phyloP scores from a whole-genome alignment of 2,888 invertebrate genomes.

The Parnassius orleans region DNA sequence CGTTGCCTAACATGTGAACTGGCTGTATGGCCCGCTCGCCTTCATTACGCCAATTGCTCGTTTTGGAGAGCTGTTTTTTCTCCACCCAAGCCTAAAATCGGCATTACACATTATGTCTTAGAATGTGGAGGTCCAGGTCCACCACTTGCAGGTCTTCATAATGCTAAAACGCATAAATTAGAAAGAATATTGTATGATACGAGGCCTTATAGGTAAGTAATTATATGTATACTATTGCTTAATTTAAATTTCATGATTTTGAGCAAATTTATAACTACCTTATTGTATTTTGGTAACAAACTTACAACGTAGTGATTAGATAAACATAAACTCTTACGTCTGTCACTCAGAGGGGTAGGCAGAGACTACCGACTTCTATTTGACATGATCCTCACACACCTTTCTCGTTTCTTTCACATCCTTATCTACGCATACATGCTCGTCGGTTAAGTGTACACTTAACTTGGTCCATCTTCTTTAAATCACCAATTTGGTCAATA shows the following conservation, averaged over 20 bases:
- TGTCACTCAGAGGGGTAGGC: no score
- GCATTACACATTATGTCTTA: constrained; percentile 86
- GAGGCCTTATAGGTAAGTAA: constrained; percentile 81
- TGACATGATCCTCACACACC: no score
- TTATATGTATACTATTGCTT: neutral
- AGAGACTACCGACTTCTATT: no score
- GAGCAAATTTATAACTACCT: neutral
- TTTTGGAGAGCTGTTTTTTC: constrained; percentile 90
- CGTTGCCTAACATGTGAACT: constrained; percentile 94
- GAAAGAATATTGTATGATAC: constrained; percentile 89
- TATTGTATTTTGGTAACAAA: no score
- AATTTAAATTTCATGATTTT: neutral
- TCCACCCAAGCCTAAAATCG: constrained; percentile 68
- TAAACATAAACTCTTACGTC: no score
- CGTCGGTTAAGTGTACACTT: no score
- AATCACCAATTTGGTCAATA: no score
- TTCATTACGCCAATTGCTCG: constrained; percentile 92
- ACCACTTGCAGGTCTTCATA: constrained; percentile 90
- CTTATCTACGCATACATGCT: no score
- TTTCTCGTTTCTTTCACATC: no score
- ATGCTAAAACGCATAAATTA: constrained; percentile 87
- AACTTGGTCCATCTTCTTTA: no score
- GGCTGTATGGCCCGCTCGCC: constrained; percentile 88
- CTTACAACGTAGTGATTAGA: no score
- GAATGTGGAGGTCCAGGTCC: constrained; percentile 96